Conservation (phyloP, 1,140 invertebrate species). For the Achroia grisella region DNA sequence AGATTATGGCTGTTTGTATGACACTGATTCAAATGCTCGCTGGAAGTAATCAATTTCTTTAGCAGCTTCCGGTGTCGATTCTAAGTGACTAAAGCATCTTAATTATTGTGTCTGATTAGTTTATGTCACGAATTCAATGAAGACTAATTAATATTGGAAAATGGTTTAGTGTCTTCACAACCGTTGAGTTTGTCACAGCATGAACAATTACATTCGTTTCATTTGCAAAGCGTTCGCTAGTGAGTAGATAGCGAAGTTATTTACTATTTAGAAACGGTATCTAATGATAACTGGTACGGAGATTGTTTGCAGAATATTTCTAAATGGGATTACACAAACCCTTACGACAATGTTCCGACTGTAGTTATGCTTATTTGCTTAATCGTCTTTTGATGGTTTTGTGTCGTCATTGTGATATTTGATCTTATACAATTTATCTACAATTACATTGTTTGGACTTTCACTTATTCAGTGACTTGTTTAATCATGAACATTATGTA, state of each 20-base stretch:
- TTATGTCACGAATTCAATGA: not conserved
- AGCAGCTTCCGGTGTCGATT: slow-evolving; percentile 35
- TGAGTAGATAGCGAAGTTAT: not conserved
- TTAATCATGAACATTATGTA: slow-evolving; percentile 15
- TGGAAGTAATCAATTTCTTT: slow-evolving; percentile 49
- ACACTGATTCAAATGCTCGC: slow-evolving; percentile 59
- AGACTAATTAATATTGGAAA: too few relatives aligned
- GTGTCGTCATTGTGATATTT: slow-evolving; percentile 23
- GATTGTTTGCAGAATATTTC: slow-evolving; percentile 38
- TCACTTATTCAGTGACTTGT: slow-evolving; percentile 21
- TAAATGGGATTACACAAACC: slow-evolving; percentile 45
- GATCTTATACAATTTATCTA: slow-evolving; percentile 34
- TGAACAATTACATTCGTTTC: not conserved
- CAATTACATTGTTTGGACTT: slow-evolving; percentile 46
- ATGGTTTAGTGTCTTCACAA: too few relatives aligned
- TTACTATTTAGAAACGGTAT: not conserved
- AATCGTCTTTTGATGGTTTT: slow-evolving; percentile 54
- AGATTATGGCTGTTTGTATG: slow-evolving; percentile 57
- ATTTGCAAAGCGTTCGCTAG: not conserved
- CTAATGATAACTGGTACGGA: slow-evolving; percentile 19
- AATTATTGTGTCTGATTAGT: not conserved
- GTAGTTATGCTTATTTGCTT: slow-evolving; percentile 41
- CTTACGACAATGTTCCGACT: slow-evolving; percentile 33
- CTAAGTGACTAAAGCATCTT: slow-evolving; percentile 1
- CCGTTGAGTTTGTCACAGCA: too few relatives aligned